phyloP scores from a whole-genome alignment of 2,797 vertebrate species.

The Gallinago solitaria region DNA sequence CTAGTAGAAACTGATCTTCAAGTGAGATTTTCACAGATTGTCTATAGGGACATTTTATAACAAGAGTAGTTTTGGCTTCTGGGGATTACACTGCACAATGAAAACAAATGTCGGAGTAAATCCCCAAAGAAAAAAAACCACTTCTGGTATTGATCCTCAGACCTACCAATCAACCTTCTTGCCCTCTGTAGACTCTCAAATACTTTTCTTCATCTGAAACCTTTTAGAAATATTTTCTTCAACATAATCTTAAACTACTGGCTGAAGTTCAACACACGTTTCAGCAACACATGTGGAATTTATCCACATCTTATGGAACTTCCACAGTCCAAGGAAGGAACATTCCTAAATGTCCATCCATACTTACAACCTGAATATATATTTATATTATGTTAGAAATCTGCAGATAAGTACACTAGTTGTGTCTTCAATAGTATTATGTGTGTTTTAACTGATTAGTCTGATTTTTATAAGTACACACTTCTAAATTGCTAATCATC shows the following conservation, averaged over 20 bases:
- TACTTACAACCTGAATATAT: slow-evolving; percentile 15
- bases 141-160: slow-evolving; percentile 57
- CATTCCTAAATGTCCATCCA: slow-evolving; percentile 40
- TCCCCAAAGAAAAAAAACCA: slow-evolving; percentile 28
- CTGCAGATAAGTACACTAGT: neutral
- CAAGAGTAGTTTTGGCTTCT: slow-evolving; percentile 45
- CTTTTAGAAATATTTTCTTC: slow-evolving; percentile 54
- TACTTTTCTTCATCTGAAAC: slow-evolving; percentile 62
- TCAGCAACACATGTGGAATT: slow-evolving; percentile 63
- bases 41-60: slow-evolving; percentile 39
- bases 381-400: slow-evolving; percentile 12
- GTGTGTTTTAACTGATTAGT: neutral
- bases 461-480: neutral
- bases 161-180: slow-evolving; percentile 29
- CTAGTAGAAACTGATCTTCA: slow-evolving; percentile 52
- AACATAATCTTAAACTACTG: slow-evolving; percentile 57
- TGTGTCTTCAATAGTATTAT: neutral
- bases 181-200: slow-evolving; percentile 36
- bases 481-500: neutral
- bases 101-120: slow-evolving; percentile 72
- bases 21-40: slow-evolving; percentile 48
- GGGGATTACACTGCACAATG: slow-evolving; percentile 57
- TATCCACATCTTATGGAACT: slow-evolving; percentile 50
- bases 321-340: slow-evolving; percentile 33
- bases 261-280: slow-evolving; percentile 56